Percentiles rank a stretch among this genome's conserved stretches.
phyloP scores from a whole-genome alignment of 2,797 vertebrate species.

The Phaenicophaeus curvirostris region DNA sequence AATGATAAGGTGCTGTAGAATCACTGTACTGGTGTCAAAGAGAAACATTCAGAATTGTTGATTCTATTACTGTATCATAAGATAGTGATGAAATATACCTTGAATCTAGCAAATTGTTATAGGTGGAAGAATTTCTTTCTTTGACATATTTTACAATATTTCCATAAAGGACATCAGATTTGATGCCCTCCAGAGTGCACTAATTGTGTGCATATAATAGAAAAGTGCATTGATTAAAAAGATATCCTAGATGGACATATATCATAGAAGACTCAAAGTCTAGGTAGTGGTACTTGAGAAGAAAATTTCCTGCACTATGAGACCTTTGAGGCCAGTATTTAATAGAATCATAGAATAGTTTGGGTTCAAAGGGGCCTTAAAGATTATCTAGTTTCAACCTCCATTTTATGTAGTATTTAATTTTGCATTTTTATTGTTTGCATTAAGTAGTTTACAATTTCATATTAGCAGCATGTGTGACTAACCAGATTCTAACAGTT shows the following conservation, averaged over 20 bases:
- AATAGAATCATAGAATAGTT: no score
- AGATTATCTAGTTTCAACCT: no score
- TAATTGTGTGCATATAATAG: neutral
- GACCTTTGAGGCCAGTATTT: neutral
- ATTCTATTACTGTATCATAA: neutral
- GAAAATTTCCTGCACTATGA: neutral
- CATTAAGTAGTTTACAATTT: neutral
- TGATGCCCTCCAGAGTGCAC: neutral
- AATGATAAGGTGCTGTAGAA: neutral
- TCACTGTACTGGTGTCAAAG: neutral
- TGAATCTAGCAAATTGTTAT: neutral
- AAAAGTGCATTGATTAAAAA: neutral
- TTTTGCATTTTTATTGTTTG: neutral
- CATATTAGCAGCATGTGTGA: accelerated
- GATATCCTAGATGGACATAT: neutral
- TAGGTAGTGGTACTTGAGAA: neutral
- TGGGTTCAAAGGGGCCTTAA: no score
- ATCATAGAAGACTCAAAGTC: neutral
- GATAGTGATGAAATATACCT: neutral
- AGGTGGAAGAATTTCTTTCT: neutral
- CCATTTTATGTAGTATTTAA: neutral
- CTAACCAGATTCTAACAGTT: neutral
- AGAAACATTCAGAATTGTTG: neutral
- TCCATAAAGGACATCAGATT: neutral
- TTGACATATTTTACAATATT: neutral